Base-by-base conservation (phyloP, 23 tunicate species). In the Halocynthia aurantium region DNA sequence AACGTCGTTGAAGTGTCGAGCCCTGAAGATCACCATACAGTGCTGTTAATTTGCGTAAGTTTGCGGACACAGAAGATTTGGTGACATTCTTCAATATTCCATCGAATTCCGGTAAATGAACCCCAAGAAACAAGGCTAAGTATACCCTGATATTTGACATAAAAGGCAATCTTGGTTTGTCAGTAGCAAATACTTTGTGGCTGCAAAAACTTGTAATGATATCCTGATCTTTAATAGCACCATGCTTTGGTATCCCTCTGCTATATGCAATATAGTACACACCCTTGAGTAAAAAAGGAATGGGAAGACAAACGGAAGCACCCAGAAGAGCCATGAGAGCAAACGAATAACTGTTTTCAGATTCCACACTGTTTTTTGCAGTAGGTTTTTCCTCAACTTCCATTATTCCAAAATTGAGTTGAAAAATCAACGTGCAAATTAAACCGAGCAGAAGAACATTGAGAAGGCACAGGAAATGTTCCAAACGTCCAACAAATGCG, bases 121-220 rank as follows among this genome's bases (percentile, higher is more conserved):
- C 76, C 49, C 75, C 73, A 10, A 82, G 74, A 7, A 82, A 64
- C 5, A 31, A 73, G 49, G 78, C 72, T 22, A 82, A 66, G 22
- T 80, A 80, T 22, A 12, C 51, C 12, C 57, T 74, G 53, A 82
- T 21, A 52, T 55, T 61, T 21, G 74, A 73, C 80, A 82, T 82
- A 62, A 82, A 82, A 0, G 86, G 86, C 21, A 82, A 18, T 18
- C 57, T 49, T 11, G 75, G 15, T 12, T 40, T 67, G 8, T 49
- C 9, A 15, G 53, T 54, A 53, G 22, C 54, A 62, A 82, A 82
- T 8, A 82, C 67, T 15, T 49, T 12, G 66, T 82, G 86, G 21
- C 80, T 73, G 50, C 86, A 82, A 64, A 82, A 82, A 7, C 75
- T 66, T 51, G 55, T 55, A 8, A 50, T 13, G 53, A 61, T 50